Base-by-base conservation (phyloP, 1,140 invertebrate genomes). In the Drosophila serrata region DNA sequence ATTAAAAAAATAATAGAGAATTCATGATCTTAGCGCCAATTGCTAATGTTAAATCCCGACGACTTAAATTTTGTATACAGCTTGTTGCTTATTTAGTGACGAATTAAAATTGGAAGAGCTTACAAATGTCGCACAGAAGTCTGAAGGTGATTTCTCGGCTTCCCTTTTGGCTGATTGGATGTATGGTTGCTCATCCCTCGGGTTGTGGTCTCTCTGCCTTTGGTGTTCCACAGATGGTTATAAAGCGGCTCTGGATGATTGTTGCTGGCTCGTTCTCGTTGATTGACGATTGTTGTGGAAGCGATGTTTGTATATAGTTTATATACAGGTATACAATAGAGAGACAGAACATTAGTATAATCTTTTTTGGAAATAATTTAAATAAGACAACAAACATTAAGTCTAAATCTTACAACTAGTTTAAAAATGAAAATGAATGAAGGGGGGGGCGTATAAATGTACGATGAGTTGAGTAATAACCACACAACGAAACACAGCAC, bases 241-340 rank as follows among this genome's bases (percentile, higher is more conserved):
- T 24, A 7, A 17, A 39, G 51, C 57, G 29, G 17, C 22, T 39
- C 49, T 53, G 17, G 13, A 22, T 37, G 29, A 11, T 31, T 13
- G 22, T 13, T 76, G 73, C 53, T 22, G 37, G 40, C 61, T 72
- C 24, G 46, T 58, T 79, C 43, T 51, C 29, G 69, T 60, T 37
- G 33, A 5, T 40, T 51, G 65, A 35, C 51, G 60, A 19, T 53
- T 46, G 37, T 62, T 42, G 39, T 75, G 72, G 37, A 51, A 57
- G 57, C 63, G 69, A 64, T 43, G 76, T 39, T 62, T 81, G 75
- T 88, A 81, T 90, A 90, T 88, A 81, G 65, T 90, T 78, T 90
- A 90, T 88, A 81, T 85, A 90, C 78, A 90, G 77, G 85, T 90
- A 84, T 90, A 88, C 78, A 85, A 88, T 88, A 88, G 85, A 88